Evolutionary conservation across 2,888 invertebrate genomes (phyloP), one percentile per base, ranked within the genome.

Genomic region (Pocota personata): DNA sequence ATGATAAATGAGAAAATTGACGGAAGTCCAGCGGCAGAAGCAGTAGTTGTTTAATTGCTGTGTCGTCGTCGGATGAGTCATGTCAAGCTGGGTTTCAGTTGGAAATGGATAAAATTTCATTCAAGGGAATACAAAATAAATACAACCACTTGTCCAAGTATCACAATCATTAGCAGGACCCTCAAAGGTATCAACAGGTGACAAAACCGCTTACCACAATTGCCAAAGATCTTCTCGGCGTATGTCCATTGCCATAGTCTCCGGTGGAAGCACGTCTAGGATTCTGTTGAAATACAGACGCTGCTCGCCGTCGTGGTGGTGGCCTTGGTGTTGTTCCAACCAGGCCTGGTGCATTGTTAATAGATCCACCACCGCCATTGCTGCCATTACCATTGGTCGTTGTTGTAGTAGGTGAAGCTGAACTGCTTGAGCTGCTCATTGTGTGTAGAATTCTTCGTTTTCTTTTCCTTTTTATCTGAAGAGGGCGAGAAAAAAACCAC

Each of bases 231-330:
- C 91, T 89, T 82, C 92, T 90, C 60, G 92, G 91, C 73, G 90
- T 89, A 67, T 91, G 90, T 69, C 90, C 90, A 77, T 90, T 90
- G 40, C 88, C 90, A 35, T 88, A 86, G 80, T 90, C 90, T 73
- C 87, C 87, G 21, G 75, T 35, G 16, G 89, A 88, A 27, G 88
- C 80, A 27, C 75, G 82, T 48, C 89, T 88, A 12, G 88, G 89
- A 87, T 89, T 90, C 87, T 90, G 90, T 52, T 90, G 90, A 57
- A 90, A 89, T 72, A 91, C 90, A 43, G 92, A 92, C 46, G 91
- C 90, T 55, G 92, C 90, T 24, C 92, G 90, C 27, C 92, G 90
- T 16, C 92, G 90, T 5, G 92, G 92, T 75, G 92, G 92, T 69
- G 92, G 92, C 72, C 91, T 90, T 87, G 92, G 92, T 87, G 89